Evolutionary conservation across 2,797 vertebrate species (phyloP).

Genomic region (Cyclopterus lumpus): DNA sequence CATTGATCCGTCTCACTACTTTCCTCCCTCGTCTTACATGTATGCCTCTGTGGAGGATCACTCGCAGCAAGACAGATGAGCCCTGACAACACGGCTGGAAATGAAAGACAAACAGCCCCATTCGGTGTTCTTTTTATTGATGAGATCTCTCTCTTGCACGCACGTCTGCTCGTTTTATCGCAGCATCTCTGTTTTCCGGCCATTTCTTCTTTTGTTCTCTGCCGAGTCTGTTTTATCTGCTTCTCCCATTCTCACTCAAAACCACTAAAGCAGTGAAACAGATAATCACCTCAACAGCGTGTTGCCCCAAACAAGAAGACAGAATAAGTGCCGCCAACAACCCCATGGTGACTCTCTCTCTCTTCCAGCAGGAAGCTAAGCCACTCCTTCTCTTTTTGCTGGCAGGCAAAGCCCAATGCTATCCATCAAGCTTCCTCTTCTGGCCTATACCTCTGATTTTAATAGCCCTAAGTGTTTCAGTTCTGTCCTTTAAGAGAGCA

Average conservation of each 20-base stretch:
- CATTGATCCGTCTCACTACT: constrained; percentile 18
- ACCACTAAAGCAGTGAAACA: constrained; percentile 36
- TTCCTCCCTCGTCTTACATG: constrained; percentile 16
- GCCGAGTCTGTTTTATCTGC: constrained; percentile 20
- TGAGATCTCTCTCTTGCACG: neutral
- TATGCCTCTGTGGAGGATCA: constrained; percentile 46
- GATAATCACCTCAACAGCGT: constrained; percentile 49
- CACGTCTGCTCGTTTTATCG: constrained; percentile 12
- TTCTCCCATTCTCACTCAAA: constrained; percentile 15
- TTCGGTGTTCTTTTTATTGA: constrained; percentile 24
- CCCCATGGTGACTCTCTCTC: constrained; percentile 26
- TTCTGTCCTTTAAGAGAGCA: constrained; percentile 66
- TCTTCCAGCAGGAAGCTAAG: constrained; percentile 28
- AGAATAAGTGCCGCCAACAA: constrained; percentile 40
- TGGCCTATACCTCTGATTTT: constrained; percentile 70
- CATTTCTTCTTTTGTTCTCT: neutral
- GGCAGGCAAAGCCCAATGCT: constrained; percentile 49
- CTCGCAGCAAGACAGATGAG: constrained; percentile 5
- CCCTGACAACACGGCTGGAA: constrained; percentile 40
- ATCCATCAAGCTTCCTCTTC: constrained; percentile 72
- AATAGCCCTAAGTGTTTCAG: constrained; percentile 84
- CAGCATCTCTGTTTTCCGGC: neutral
- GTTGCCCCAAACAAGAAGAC: constrained; percentile 31
- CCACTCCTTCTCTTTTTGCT: constrained; percentile 51
- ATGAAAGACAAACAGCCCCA: constrained; percentile 51